Conservation (phyloP, 1,140 invertebrate species). For the Cyrtorhinus lividipennis region DNA sequence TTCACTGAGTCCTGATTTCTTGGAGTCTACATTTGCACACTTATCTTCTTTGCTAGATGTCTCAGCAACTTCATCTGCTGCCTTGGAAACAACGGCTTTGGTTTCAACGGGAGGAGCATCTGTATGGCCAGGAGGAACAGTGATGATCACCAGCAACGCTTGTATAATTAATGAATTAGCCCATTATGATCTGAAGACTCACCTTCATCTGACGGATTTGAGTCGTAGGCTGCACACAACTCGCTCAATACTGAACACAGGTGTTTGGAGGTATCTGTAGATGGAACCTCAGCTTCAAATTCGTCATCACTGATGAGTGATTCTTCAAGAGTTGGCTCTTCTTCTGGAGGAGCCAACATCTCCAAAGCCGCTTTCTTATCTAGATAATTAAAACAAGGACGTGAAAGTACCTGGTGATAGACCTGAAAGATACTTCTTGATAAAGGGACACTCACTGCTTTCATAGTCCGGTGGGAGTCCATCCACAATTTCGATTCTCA, state of each 20-base stretch:
- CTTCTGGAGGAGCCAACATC: neutral
- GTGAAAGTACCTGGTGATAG: neutral
- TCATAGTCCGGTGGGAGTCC: neutral
- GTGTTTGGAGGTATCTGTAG: neutral
- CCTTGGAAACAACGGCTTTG: neutral
- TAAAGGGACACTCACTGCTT: neutral
- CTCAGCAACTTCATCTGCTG: neutral
- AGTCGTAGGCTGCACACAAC: neutral
- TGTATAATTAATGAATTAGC: neutral
- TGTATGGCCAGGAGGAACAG: neutral
- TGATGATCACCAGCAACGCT: neutral
- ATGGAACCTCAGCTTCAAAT: neutral
- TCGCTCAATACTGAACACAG: neutral
- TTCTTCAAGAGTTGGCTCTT: neutral
- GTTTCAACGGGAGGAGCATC: neutral
- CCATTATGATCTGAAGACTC: neutral
- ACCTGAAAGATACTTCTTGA: neutral
- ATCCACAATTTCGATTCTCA: neutral
- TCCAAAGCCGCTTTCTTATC: neutral
- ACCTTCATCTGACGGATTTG: neutral
- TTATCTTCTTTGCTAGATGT: neutral
- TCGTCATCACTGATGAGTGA: conserved; percentile 21
- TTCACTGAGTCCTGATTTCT: neutral
- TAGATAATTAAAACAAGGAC: neutral
- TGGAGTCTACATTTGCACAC: neutral